phyloP scores from a whole-genome alignment of 1,140 invertebrate species.

The Conus ventricosus region DNA sequence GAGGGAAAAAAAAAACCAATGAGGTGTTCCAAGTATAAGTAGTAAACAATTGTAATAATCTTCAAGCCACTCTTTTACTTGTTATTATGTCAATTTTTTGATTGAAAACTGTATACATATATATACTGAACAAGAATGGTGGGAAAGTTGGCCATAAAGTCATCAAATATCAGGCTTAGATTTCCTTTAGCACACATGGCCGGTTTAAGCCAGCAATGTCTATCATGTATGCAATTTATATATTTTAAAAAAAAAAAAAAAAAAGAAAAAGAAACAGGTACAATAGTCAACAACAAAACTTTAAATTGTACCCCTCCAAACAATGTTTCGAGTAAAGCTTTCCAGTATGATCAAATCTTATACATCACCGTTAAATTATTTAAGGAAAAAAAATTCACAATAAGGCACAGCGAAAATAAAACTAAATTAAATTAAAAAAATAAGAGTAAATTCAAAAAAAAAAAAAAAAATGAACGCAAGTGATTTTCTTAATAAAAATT shows the following conservation, averaged over 20 bases:
- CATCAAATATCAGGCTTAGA: conserved; percentile 21
- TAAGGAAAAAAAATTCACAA: conserved; percentile 46
- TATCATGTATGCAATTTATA: conserved; percentile 34
- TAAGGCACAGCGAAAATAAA: conserved; percentile 71
- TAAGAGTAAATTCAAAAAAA: background rate
- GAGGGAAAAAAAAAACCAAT: background rate
- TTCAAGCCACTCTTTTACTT: background rate
- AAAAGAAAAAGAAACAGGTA: conserved; percentile 35
- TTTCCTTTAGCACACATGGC: conserved; percentile 15
- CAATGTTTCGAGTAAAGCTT: conserved; percentile 63
- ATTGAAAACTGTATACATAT: conserved; percentile 45
- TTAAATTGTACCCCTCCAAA: conserved; percentile 45
- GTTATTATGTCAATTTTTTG: conserved; percentile 27
- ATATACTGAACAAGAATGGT: conserved; percentile 51
- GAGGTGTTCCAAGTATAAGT: conserved; percentile 20
- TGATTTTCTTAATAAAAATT: conserved; percentile 49
- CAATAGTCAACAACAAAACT: conserved; percentile 47
- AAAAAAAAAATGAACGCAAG: conserved; percentile 46
- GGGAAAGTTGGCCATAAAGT: conserved; percentile 36
- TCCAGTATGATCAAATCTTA: conserved; percentile 54
- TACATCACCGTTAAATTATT: conserved; percentile 31
- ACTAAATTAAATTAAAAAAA: conserved; percentile 37
- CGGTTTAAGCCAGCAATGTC: background rate
- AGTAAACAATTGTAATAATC: background rate
- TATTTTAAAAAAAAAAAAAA: background rate